phyloP scores from a whole-genome alignment of 2,113 vertebrate species.

The Peromyscus californicus region DNA sequence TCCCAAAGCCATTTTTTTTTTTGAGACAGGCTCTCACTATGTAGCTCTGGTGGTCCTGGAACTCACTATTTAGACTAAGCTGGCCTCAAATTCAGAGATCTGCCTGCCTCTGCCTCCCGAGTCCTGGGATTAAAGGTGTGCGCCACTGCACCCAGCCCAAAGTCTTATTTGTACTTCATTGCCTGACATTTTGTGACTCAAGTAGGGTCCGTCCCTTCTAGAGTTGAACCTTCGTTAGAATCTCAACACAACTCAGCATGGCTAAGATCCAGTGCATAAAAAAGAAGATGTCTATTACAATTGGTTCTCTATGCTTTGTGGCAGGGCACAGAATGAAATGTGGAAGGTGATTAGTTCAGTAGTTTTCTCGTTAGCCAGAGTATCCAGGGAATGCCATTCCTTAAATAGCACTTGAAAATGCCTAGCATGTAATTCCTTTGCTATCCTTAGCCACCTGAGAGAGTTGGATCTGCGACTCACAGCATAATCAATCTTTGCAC shows the following conservation, averaged over 20 bases:
- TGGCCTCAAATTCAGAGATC: neutral
- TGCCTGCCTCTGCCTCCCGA: neutral
- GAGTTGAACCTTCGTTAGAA: neutral
- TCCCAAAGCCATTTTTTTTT: neutral
- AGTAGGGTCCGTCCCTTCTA: neutral
- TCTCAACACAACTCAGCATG: neutral
- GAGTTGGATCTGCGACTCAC: neutral
- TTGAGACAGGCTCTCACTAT: neutral
- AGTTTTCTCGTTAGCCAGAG: neutral
- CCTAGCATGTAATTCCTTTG: neutral
- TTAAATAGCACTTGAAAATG: neutral
- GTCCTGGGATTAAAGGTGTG: neutral
- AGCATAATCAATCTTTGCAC: neutral
- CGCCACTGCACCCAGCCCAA: neutral
- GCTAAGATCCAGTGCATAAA: neutral
- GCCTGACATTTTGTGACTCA: neutral
- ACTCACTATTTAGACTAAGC: neutral
- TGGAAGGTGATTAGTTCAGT: neutral
- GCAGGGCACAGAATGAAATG: neutral
- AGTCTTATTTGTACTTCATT: neutral
- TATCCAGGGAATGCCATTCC: neutral
- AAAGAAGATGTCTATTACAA: neutral
- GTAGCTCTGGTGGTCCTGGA: neutral
- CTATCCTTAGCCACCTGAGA: neutral
- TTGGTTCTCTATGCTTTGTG: neutral